These are phyloP conservation scores for Kuschelorhynchus macadamiae DNA, from an alignment of 2,888 invertebrate genomes.

Conservation along the genomic window DNA sequence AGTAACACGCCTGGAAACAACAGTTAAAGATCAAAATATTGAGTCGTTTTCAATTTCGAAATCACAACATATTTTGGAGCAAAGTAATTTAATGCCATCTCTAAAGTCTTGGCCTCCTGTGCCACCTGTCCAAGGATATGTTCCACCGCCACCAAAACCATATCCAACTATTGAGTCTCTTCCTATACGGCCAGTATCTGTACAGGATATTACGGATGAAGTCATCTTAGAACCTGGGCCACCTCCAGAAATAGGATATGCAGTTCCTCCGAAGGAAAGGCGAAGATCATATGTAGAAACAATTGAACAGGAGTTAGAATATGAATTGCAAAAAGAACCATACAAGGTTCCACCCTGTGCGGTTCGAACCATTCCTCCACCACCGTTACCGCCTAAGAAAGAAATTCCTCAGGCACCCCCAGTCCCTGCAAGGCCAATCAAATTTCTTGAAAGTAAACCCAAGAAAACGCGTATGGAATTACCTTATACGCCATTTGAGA, in stretches of 20 bases:
- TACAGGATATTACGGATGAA: conserved; percentile 69
- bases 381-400: conserved; percentile 68
- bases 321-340: conserved; percentile 70
- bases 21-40: conserved; percentile 58
- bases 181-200: conserved; percentile 65
- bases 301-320: conserved; percentile 73
- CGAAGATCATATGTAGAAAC: conserved; percentile 73
- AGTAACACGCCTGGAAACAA: conserved; percentile 66
- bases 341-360: conserved; percentile 72
- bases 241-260: conserved; percentile 78
- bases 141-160: conserved; percentile 57
- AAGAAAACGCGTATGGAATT: conserved; percentile 57
- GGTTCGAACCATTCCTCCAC: conserved; percentile 72
- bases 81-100: conserved; percentile 68
- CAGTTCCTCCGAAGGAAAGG: conserved; percentile 70
- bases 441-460: conserved; percentile 56
- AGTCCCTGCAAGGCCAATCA: conserved; percentile 63
- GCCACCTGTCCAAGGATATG: conserved; percentile 55
- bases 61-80: conserved; percentile 65
- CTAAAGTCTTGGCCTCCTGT: conserved; percentile 70
- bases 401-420: conserved; percentile 68
- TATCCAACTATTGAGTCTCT: conserved; percentile 56
- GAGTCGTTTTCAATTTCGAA: conserved; percentile 54
- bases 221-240: conserved; percentile 76
- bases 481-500: conserved; percentile 65